Base-by-base conservation (phyloP, 2,888 invertebrate species). In the Meteorus cinctellus region DNA sequence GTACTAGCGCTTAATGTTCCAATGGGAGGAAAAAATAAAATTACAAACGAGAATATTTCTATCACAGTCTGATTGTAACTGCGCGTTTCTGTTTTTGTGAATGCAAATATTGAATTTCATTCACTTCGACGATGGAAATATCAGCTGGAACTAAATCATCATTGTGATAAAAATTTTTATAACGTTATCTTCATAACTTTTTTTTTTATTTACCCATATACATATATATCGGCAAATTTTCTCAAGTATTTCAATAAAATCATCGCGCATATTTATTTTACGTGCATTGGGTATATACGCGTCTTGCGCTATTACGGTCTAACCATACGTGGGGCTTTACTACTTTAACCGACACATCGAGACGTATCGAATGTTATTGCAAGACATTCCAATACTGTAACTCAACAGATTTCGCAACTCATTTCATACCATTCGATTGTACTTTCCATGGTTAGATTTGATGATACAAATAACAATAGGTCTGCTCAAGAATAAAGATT, bases 191-290 rank as follows among this genome's bases (percentile, higher is more conserved):
- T 66, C 8, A 55, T 55, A 55, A 6, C 1, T 12, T 41, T 5
- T 41, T 41, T 48, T n/a, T 48, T 48, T 55, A 55, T 55, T 55
- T 8, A 19, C 24, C 6, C 4, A 19, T 66, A 45, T 41, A 41
- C 14, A 41, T 66, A 27, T 66, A 41, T 41, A 66, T 66, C 34
- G 19, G 34, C 24, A 16, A 36, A 41, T 24, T 66, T 66, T 41
- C 41, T 66, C 45, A 41, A 41, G 66, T 66, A 66, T 66, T 66
- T 27, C 66, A 66, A 36, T 41, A 66, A 24, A 66, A 66, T 66
- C 14, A 66, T 66, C 19, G 36, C 12, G 8, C 14, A 19, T 41
- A 41, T 66, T 24, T 24, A 66, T 55, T 19, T 55, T 66, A 41
- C 19, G 66, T 41, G 66, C 41, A 41, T 14, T 66, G 19, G 41